Conservation (phyloP, 2,113 vertebrate species). For the Tragelaphus scriptus region DNA sequence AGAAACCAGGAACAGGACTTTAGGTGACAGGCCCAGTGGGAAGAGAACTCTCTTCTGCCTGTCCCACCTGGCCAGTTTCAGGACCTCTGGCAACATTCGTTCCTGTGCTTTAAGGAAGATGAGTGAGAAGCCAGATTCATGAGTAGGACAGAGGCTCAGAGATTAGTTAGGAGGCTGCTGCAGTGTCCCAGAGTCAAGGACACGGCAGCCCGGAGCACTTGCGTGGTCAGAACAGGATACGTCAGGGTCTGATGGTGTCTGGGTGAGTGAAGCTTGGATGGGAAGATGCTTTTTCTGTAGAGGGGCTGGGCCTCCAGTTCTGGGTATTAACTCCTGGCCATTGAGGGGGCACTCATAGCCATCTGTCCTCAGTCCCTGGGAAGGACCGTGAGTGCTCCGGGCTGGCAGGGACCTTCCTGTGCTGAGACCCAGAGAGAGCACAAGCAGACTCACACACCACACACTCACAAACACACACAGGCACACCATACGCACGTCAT, state of each 20-base stretch:
- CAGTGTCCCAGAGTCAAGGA: background rate
- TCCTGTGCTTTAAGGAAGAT: background rate
- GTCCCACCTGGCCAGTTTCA: background rate
- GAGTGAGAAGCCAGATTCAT: background rate
- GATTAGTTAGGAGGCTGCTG: background rate
- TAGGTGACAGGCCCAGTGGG: background rate
- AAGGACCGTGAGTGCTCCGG: background rate
- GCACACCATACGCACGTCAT: background rate
- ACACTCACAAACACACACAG: background rate
- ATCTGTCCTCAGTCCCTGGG: background rate
- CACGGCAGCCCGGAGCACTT: background rate
- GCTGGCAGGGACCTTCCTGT: background rate
- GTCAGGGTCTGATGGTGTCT: background rate
- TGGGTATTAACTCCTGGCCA: background rate
- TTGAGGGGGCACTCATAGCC: background rate
- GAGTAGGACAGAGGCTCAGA: background rate
- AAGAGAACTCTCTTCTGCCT: background rate
- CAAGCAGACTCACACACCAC: background rate
- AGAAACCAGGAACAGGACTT: background rate
- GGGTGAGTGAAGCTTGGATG: background rate
- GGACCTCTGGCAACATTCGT: background rate
- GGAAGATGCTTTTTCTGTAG: background rate
- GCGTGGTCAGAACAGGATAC: background rate
- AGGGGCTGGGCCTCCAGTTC: background rate
- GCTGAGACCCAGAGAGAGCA: background rate